These are phyloP conservation scores for Brienomyrus longianalis DNA, from an alignment of 2,113 vertebrate species.

Conservation along the genomic window DNA sequence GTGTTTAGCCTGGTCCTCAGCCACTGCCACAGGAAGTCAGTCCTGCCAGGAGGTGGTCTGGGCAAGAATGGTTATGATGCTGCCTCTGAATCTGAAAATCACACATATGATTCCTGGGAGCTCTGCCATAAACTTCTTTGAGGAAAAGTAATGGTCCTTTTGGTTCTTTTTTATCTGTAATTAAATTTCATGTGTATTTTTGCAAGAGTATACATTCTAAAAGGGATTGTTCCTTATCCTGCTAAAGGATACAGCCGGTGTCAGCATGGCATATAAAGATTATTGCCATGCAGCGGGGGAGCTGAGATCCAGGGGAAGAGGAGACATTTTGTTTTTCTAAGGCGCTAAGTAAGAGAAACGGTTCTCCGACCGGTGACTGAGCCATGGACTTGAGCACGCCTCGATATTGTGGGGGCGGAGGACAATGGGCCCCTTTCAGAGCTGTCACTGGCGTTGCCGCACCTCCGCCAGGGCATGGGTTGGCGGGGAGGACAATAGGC, in stretches of 20 bases:
- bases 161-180: not conserved
- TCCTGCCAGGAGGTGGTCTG: not conserved
- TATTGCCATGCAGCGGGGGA: not conserved
- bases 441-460: slow-evolving; percentile 34
- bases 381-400: slow-evolving; percentile 37
- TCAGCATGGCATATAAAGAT: not conserved
- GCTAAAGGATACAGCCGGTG: not conserved
- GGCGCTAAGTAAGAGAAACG: not conserved
- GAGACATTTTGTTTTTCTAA: not conserved
- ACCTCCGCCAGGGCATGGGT: slow-evolving; percentile 38
- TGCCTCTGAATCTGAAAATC: not conserved
- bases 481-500: slow-evolving; percentile 47
- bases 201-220: not conserved
- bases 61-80: not conserved
- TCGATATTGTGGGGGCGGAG: slow-evolving; percentile 27
- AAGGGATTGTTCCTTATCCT: not conserved
- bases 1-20: not conserved
- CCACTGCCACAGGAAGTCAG: not conserved
- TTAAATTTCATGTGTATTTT: not conserved
- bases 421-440: slow-evolving; percentile 44
- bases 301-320: not conserved
- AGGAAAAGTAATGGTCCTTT: not conserved
- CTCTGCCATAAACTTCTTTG: not conserved
- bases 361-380: not conserved
- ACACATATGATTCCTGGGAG: not conserved